Conservation (phyloP, 1,140 invertebrate species). For the Microplitis demolitor region DNA sequence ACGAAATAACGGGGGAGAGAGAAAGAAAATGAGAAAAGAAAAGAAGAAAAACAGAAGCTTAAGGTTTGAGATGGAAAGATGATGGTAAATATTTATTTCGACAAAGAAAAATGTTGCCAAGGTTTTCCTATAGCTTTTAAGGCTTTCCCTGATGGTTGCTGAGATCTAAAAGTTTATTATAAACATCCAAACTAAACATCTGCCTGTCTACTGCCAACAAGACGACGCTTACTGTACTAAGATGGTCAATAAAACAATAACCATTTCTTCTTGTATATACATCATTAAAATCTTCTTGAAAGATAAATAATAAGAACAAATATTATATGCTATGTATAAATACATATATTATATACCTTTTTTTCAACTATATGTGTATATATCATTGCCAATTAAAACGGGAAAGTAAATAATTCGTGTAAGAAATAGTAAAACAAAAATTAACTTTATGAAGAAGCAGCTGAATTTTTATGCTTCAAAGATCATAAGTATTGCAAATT, state of each 20-base stretch:
- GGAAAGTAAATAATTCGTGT: too few relatives aligned
- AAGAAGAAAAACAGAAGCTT: neutral
- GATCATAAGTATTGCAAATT: too few relatives aligned
- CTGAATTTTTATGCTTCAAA: too few relatives aligned
- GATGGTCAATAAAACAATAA: constrained; percentile 21
- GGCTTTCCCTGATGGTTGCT: neutral
- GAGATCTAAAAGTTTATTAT: constrained; percentile 22
- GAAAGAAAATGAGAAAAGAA: neutral
- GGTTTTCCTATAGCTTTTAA: neutral
- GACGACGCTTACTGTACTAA: neutral
- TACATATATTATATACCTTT: too few relatives aligned
- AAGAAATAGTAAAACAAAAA: too few relatives aligned
- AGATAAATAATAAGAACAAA: neutral
- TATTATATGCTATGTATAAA: neutral
- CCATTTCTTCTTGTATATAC: constrained; percentile 14
- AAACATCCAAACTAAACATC: constrained; percentile 15
- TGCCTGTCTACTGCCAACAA: neutral
- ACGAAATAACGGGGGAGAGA: neutral
- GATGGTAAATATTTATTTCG: constrained; percentile 15
- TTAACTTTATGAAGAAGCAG: too few relatives aligned
- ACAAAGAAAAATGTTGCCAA: constrained; percentile 2
- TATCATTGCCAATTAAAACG: neutral
- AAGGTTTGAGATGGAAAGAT: neutral
- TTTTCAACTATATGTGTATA: neutral
- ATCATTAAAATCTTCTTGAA: constrained; percentile 19